Evolutionary conservation across 1,140 invertebrate species (phyloP).

Genomic region (Aphidius gifuensis): DNA sequence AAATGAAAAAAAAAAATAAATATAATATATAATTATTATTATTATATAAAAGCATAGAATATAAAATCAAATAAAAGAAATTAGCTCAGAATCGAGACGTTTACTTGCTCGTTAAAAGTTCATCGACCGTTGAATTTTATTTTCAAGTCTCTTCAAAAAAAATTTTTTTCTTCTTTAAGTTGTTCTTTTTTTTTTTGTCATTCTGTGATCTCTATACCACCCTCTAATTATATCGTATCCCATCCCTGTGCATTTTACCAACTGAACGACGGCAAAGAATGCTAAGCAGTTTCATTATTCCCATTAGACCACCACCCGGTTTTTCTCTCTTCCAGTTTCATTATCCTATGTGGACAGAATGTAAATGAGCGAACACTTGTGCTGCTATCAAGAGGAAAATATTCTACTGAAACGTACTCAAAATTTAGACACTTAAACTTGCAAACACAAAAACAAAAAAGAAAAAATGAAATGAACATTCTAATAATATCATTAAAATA

Average conservation of each 20-base stretch:
- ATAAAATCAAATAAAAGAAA: slow-evolving; percentile 2
- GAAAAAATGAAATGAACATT: no score
- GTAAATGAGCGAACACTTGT: slow-evolving; percentile 41
- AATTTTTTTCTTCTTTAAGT: slow-evolving; percentile 18
- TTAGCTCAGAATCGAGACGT: slow-evolving; percentile 1
- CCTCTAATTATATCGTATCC: slow-evolving; percentile 20
- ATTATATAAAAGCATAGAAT: no score
- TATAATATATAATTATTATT: neutral
- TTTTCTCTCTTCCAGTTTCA: slow-evolving; percentile 52
- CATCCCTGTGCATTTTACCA: slow-evolving; percentile 6
- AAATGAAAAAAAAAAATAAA: slow-evolving; percentile 1
- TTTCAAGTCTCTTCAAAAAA: neutral
- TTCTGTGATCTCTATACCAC: slow-evolving; percentile 1
- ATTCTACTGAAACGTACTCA: slow-evolving; percentile 1
- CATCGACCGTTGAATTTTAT: slow-evolving; percentile 14
- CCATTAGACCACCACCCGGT: slow-evolving; percentile 48
- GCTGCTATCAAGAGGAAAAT: slow-evolving; percentile 18
- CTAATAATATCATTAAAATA: no score
- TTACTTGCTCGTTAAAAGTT: slow-evolving; percentile 8
- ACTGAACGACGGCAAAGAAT: slow-evolving; percentile 40
- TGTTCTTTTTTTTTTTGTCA: slow-evolving; percentile 3
- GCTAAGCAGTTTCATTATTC: slow-evolving; percentile 55
- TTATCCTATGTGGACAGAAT: slow-evolving; percentile 50
- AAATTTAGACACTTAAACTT: no score
- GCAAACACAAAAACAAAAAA: no score